Evolutionary conservation across 2,888 invertebrate genomes (phyloP), one percentile per base, ranked within the genome.

Genomic region (Chalcis sispes): DNA sequence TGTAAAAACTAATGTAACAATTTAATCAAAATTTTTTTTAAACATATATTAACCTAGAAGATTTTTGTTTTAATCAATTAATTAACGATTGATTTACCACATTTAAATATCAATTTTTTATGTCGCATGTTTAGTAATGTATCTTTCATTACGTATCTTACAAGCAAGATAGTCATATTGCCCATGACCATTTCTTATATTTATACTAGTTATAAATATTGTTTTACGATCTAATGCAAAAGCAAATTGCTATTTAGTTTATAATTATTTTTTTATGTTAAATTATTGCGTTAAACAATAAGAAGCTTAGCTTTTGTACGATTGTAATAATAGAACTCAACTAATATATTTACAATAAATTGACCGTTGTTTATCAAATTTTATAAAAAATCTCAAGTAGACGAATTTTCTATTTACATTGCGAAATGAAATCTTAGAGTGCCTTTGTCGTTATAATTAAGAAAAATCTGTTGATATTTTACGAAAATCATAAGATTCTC

Each of bases 401-500:
- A n/a, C n/a, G n/a, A n/a, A n/a, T n/a, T n/a, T n/a, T n/a, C n/a
- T n/a, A n/a, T n/a, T n/a, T n/a, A 40, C 8, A 8, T 58, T 50
- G n/a, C 54, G 10, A 15, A 62, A 42, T 62, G 20, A 36, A 42
- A 20, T 29, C 13, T n/a, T 29, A 54, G 40, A 61, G 71, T 71
- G 62, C 66, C 71, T 62, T 72, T 23, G 58, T 48, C n/a, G 1
- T 7, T 46, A 32, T 64, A 8, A 15, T 54, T 7, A 40, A 59
- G 20, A 42, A n/a, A 62, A 62, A 27, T 71, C 29, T 61, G 20
- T 18, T 62, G 46, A 27, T 15, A 52, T 40, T 52, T 27, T n/a
- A 20, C 4, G 8, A 62, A 32, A 7, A 36, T 36, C 10, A 36
- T 36, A 10, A 36, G 10, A 36, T 36, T 36, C 10, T 10, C 10